A percentile compares a stretch with the other conserved stretches of the same genome.
Conservation (phyloP, 2,113 vertebrate genomes). For the Cryptotis parvus region DNA sequence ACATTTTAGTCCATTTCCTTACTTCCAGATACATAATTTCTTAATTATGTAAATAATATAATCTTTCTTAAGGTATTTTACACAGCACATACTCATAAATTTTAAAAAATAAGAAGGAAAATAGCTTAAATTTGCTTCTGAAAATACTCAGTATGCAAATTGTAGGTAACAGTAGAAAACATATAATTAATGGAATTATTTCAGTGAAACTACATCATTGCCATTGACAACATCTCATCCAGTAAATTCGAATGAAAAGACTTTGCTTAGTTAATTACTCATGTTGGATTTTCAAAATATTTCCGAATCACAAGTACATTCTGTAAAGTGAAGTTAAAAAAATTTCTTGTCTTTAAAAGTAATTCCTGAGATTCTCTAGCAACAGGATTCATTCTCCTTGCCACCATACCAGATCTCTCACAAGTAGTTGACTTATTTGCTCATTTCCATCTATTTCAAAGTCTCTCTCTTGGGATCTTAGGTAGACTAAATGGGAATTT, state of each 20-base stretch:
- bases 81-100: slow-evolving; percentile 33
- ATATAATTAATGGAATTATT: background rate
- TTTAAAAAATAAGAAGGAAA: slow-evolving; percentile 1
- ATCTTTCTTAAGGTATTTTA: background rate
- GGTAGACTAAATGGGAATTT: no score
- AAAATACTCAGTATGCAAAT: slow-evolving; percentile 28
- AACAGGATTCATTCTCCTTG: no score
- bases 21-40: slow-evolving; percentile 15
- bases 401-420: no score
- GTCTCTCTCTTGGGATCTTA: no score
- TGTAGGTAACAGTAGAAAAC: background rate
- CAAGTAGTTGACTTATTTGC: no score
- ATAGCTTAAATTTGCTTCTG: slow-evolving; percentile 10
- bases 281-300: background rate
- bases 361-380: background rate
- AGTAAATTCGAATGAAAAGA: background rate
- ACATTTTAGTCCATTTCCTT: background rate
- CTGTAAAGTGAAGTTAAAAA: background rate
- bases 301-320: background rate
- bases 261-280: slow-evolving; percentile 16
- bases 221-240: background rate
- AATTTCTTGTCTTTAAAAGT: background rate
- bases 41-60: background rate
- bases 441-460: no score
- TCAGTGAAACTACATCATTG: background rate